Percentiles rank a stretch among this genome's conserved stretches.
These are phyloP conservation scores for Melieria crassipennis DNA, from an alignment of 2,888 invertebrate species.

Conservation along the genomic window DNA sequence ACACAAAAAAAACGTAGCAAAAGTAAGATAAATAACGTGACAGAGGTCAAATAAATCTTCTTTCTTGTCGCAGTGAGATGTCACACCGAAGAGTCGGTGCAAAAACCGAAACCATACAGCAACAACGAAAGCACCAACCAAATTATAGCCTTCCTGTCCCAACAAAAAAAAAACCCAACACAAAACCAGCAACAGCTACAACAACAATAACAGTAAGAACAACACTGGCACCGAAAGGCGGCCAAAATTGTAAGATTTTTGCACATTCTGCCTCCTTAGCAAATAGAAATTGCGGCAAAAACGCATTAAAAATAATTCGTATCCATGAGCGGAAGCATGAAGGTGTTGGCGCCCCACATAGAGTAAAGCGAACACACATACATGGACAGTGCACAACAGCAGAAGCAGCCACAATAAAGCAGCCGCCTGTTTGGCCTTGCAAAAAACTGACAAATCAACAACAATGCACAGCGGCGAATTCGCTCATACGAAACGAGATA, in stretches of 20 bases:
- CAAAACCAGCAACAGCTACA: conserved; percentile 38
- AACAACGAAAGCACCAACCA: conserved; percentile 12
- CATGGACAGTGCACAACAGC: not conserved
- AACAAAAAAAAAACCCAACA: conserved; percentile 16
- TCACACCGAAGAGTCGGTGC: conserved; percentile 21
- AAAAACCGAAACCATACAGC: not conserved
- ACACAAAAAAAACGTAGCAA: not conserved
- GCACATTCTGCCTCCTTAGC: no score
- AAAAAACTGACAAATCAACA: no score
- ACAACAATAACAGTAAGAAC: conserved; percentile 31
- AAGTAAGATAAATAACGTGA: conserved; percentile 55
- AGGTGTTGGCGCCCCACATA: not conserved
- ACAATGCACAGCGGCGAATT: no score
- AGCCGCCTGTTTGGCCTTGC: no score
- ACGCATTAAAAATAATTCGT: conserved; percentile 26
- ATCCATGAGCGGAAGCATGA: conserved; percentile 10
- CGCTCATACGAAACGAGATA: no score
- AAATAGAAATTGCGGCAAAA: not conserved
- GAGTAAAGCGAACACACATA: not conserved
- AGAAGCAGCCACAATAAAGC: no score
- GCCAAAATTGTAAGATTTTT: not conserved
- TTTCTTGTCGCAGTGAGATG: conserved; percentile 33
- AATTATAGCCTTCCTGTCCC: no score
- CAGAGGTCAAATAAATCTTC: conserved; percentile 60
- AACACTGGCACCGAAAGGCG: conserved; percentile 1